phyloP scores from a whole-genome alignment of 2,113 vertebrate species.

The Dasyornis broadbenti region DNA sequence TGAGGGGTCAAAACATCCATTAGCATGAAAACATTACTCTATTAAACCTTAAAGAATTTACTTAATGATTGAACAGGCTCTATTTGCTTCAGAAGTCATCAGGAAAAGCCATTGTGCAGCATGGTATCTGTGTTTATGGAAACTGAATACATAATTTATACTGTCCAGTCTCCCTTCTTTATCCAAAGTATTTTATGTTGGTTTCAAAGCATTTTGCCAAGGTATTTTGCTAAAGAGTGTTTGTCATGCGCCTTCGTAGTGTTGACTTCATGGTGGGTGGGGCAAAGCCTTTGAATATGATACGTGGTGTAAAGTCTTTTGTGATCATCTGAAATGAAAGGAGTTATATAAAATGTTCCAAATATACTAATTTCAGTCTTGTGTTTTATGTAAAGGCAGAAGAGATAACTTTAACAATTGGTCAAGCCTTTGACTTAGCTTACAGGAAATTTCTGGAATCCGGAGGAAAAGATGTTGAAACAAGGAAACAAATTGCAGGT shows the following conservation, averaged over 20 bases:
- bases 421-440: conserved; percentile 97
- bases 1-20: neutral
- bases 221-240: neutral
- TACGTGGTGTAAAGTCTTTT: neutral
- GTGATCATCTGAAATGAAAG: neutral
- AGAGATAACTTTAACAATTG: conserved; percentile 97
- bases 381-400: conserved; percentile 81
- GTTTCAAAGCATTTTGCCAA: neutral
- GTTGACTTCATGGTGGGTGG: neutral
- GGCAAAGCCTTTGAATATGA: neutral
- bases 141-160: neutral
- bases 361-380: conserved; percentile 21
- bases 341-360: neutral
- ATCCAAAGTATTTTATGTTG: neutral
- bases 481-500: conserved; percentile 93
- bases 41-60: neutral
- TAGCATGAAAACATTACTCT: neutral
- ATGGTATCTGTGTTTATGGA: neutral
- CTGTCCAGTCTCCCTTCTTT: neutral
- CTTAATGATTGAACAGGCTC: neutral
- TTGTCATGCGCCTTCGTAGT: neutral
- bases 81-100: neutral
- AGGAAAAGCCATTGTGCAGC: neutral
- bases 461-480: conserved; percentile 97
- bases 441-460: conserved; percentile 99